Conservation (phyloP, 2,797 vertebrate genomes). For the Melanotaenia trifasciata region DNA sequence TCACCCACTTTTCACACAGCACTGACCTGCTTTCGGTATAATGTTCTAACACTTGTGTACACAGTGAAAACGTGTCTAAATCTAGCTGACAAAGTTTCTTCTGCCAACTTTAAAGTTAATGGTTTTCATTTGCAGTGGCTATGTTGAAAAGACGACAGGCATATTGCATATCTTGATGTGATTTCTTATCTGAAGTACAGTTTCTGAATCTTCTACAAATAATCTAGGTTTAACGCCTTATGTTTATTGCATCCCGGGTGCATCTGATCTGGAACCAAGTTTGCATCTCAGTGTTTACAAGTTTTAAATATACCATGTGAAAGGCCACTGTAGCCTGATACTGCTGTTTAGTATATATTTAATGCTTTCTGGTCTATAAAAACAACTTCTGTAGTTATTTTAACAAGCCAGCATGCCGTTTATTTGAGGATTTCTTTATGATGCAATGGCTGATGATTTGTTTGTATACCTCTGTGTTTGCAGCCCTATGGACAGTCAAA, state of each 20-base stretch:
- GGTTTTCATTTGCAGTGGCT: background rate
- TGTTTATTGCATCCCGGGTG: background rate
- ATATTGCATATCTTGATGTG: background rate
- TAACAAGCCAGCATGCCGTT: background rate
- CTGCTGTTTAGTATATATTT: constrained; percentile 2
- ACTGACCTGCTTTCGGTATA: background rate
- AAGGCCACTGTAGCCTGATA: background rate
- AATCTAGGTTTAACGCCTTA: background rate
- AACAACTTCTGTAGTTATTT: background rate
- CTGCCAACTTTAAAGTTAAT: background rate
- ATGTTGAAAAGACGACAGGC: background rate
- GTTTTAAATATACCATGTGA: background rate
- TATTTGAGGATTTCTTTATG: constrained; percentile 9
- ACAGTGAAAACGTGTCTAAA: background rate
- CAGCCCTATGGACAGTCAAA: constrained; percentile 86
- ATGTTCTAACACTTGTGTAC: background rate
- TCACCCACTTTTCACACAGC: background rate
- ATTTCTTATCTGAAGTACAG: background rate
- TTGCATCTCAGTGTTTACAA: background rate
- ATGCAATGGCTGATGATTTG: constrained; percentile 29
- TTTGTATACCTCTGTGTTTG: constrained; percentile 43
- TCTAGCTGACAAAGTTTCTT: background rate
- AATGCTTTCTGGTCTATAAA: constrained; percentile 2
- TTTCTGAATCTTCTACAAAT: background rate
- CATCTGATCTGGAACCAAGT: background rate